phyloP scores from a whole-genome alignment of 2,797 vertebrate genomes.

The Gadopsis marmoratus region DNA sequence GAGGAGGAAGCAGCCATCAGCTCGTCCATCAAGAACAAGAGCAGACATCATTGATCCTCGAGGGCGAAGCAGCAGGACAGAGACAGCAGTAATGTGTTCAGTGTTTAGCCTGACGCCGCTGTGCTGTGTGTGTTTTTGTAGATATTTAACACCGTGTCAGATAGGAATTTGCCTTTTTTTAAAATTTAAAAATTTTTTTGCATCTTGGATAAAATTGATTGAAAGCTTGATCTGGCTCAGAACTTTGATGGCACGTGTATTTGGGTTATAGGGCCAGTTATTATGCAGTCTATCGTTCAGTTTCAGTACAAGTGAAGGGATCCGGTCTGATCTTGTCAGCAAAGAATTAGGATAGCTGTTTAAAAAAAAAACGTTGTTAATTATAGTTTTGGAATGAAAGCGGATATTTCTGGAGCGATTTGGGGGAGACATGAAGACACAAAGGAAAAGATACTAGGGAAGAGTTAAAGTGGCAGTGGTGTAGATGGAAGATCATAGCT shows the following conservation, averaged over 20 bases:
- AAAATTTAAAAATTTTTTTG: too few species aligned
- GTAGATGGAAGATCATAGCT: conserved; percentile 17
- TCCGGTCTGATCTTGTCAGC: too few species aligned
- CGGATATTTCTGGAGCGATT: conserved; percentile 6
- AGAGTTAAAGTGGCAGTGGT: background rate
- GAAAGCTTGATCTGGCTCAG: too few species aligned
- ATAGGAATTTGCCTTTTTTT: background rate
- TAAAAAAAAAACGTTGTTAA: too few species aligned
- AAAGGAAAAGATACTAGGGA: fast-evolving
- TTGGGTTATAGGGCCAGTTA: too few species aligned
- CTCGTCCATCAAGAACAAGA: background rate
- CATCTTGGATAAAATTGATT: background rate
- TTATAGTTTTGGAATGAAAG: background rate
- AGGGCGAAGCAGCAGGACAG: conserved; percentile 1
- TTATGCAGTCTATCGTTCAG: too few species aligned
- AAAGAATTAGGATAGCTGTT: too few species aligned
- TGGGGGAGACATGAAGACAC: background rate
- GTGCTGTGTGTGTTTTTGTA: background rate
- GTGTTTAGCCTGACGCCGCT: background rate
- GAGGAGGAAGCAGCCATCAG: conserved; percentile 28
- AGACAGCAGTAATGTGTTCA: background rate
- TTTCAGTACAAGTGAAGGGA: too few species aligned
- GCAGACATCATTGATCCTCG: conserved; percentile 5
- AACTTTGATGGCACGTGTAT: too few species aligned
- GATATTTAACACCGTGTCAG: background rate